A percentile compares a stretch with the other conserved stretches of the same genome.
These are phyloP conservation scores for Gephyroberyx darwinii DNA, from an alignment of 2,797 vertebrate genomes.

Conservation along the genomic window DNA sequence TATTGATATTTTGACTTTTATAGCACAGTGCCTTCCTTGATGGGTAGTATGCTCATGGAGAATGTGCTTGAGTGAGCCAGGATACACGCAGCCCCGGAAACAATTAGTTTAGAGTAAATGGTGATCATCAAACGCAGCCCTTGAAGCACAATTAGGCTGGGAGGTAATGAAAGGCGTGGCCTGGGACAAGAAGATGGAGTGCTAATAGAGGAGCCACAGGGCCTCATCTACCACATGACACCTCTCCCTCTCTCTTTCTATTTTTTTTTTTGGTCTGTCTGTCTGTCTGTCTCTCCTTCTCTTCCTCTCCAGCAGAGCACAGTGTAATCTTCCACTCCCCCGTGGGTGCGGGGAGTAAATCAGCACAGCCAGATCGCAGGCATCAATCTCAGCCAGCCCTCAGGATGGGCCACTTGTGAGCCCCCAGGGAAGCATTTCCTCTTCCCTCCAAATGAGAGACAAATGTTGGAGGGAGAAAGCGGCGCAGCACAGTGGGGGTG, in stretches of 20 bases:
- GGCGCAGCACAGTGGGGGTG: slow-evolving; percentile 17
- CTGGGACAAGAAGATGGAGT: slow-evolving; percentile 66
- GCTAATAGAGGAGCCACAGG: slow-evolving; percentile 61
- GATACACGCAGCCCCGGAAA: slow-evolving; percentile 20
- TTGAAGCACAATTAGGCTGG: slow-evolving; percentile 55
- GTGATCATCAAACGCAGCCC: slow-evolving; percentile 53
- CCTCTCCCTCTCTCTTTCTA: slow-evolving; percentile 30
- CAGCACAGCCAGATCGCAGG: slow-evolving; percentile 81
- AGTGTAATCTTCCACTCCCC: slow-evolving; percentile 79
- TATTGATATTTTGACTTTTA: slow-evolving; percentile 21
- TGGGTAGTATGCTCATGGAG: slow-evolving; percentile 18
- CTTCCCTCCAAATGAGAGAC: slow-evolving; percentile 78
- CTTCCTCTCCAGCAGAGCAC: slow-evolving; percentile 62
- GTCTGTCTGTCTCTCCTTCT: slow-evolving; percentile 63
- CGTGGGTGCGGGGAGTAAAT: slow-evolving; percentile 79
- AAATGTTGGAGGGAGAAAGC: slow-evolving; percentile 72
- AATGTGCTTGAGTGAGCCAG: slow-evolving; percentile 9
- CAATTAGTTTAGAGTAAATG: slow-evolving; percentile 48
- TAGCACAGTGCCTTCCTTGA: not conserved
- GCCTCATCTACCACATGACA: slow-evolving; percentile 67
- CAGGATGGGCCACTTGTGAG: slow-evolving; percentile 78
- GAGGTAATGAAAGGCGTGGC: slow-evolving; percentile 65
- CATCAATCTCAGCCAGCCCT: slow-evolving; percentile 83
- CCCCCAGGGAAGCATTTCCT: slow-evolving; percentile 77
- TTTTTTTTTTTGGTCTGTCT: slow-evolving; percentile 31